phyloP scores from a whole-genome alignment of 2,113 vertebrate genomes.

The Tringa solitaria region DNA sequence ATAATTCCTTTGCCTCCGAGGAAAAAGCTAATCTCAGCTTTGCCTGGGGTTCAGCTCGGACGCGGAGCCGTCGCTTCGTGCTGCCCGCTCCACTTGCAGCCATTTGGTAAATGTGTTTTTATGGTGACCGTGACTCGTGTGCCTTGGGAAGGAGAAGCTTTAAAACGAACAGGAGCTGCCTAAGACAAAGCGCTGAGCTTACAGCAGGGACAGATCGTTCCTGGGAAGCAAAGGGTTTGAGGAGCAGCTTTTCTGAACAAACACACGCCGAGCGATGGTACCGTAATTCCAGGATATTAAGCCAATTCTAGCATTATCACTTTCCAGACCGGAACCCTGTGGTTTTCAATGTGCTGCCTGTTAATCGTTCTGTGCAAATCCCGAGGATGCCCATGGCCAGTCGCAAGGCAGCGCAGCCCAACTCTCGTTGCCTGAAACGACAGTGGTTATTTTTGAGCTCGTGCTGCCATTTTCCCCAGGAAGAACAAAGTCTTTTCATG shows the following conservation, averaged over 20 bases:
- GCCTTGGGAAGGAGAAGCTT: neutral
- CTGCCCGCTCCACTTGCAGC: neutral
- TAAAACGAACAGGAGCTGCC: neutral
- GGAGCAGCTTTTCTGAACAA: neutral
- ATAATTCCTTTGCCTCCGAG: neutral
- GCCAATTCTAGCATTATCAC: neutral
- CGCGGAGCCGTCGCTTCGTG: neutral
- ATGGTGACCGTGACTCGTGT: accelerated
- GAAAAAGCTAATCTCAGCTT: neutral
- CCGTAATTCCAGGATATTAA: neutral
- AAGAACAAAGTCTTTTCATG: neutral
- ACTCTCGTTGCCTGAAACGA: accelerated
- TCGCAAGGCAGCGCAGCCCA: neutral
- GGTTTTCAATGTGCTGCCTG: neutral
- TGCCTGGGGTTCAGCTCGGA: neutral
- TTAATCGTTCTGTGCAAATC: neutral
- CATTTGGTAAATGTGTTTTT: neutral
- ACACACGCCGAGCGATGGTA: neutral
- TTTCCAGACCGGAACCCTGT: neutral
- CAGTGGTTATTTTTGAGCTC: accelerated
- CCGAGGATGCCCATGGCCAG: neutral
- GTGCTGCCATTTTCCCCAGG: neutral
- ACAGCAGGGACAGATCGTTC: neutral
- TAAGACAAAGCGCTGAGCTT: neutral
- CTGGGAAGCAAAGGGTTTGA: neutral